A percentile compares a stretch with the other conserved stretches of the same genome.
Conservation (phyloP, 2,113 vertebrate species). For the Corvus cornix region DNA sequence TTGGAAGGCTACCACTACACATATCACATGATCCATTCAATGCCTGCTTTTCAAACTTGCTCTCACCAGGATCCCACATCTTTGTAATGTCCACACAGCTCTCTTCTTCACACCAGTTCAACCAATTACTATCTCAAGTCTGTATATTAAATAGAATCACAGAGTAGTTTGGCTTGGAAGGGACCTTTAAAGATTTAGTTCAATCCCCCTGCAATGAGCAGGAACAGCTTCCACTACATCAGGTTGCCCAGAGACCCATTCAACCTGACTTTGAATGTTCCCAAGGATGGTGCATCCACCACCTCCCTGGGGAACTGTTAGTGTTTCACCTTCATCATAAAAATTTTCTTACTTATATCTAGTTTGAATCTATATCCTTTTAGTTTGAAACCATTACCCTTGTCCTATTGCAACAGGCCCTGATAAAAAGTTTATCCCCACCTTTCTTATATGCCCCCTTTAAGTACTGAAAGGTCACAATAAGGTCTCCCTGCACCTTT, state of each 20-base stretch:
- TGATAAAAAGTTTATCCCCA: background rate
- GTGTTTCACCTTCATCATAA: background rate
- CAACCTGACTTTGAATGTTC: background rate
- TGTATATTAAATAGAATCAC: background rate
- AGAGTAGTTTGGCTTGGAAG: background rate
- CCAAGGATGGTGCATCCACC: background rate
- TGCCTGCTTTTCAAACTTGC: background rate
- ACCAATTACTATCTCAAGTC: background rate
- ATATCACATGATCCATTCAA: background rate
- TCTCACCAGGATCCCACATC: background rate
- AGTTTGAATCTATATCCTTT: background rate
- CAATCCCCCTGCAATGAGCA: background rate
- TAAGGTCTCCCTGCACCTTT: background rate
- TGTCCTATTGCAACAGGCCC: background rate
- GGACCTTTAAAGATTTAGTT: background rate
- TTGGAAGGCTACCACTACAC: background rate
- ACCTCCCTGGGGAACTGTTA: background rate
- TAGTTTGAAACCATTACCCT: background rate
- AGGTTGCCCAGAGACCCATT: background rate
- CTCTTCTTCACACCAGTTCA: background rate
- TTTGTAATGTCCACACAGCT: background rate
- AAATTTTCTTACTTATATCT: background rate
- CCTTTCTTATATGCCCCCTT: background rate
- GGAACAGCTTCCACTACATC: background rate
- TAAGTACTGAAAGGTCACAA: background rate